These are phyloP conservation scores for Sebastes itinus DNA, from an alignment of 2,797 vertebrate species.

Conservation along the genomic window DNA sequence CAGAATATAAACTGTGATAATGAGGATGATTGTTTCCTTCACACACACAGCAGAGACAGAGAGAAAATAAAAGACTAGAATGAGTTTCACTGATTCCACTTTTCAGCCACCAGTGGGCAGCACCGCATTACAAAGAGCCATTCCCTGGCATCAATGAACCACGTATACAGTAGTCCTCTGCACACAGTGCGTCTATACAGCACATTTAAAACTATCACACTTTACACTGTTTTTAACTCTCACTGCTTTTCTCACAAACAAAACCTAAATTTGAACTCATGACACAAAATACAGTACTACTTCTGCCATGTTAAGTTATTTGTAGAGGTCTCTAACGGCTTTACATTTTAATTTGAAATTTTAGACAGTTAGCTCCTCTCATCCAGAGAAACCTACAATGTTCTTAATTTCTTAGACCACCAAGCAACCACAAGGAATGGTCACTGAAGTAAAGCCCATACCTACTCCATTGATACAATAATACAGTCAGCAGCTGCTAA, in stretches of 20 bases:
- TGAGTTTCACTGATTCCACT: neutral
- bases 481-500: neutral
- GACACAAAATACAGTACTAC: neutral
- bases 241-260: neutral
- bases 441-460: neutral
- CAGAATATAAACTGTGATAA: neutral
- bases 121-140: conserved; percentile 16
- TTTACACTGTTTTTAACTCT: neutral
- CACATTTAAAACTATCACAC: neutral
- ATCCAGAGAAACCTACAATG: neutral
- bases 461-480: neutral
- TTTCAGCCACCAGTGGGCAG: conserved; percentile 60
- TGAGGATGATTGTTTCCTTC: neutral
- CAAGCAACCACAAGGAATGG: neutral
- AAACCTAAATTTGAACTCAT: neutral
- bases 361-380: neutral
- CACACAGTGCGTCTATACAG: neutral
- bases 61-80: neutral
- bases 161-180: neutral
- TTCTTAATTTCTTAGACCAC: neutral
- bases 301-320: neutral
- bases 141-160: neutral
- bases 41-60: neutral
- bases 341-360: neutral
- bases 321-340: neutral